Evolutionary conservation across 1,140 invertebrate species (phyloP), one percentile per base, ranked within the genome.

Genomic region (Temnothorax longispinosus): DNA sequence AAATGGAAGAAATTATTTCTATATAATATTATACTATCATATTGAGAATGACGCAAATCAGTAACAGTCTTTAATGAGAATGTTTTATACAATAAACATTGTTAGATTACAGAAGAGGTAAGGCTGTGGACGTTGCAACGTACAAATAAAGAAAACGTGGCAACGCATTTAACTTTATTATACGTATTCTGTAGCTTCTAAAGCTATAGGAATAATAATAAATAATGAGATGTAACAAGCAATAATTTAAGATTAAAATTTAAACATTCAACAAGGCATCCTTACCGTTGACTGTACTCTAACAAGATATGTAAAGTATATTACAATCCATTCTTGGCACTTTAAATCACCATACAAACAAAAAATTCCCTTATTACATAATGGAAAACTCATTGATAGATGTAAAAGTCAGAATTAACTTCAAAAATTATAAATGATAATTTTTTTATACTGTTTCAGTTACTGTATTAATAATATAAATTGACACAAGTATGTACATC

Each of bases 401-500:
- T 41, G 13, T 60, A 54, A 86, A 86, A 89, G 69, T 47, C 10
- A 75, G 78, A 58, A 21, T 8, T 58, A 67, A 38, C 62, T 72
- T 75, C 15, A 52, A 65, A 78, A 78, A 77, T 64, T 47, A n/a
- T 47, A 47, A 78, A 35, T 21, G 54, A 44, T 75, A 41, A 41
- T 64, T 81, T 82, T 86, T 64, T 50, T 75, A 75, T 41, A 74
- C 47, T 84, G 32, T 84, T 84, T 75, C 69, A 84, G 54, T 75
- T 58, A 18, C 38, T 71, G 38, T 56, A 62, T 10, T 75, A 71
- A 27, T 27, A 27, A 62, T 44, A 32, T 56, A 76, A 84, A 81
- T n/a, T 60, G 56, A 72, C 72, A 65, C 7, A 78, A 90, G 8
- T 90, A 91, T 90, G 50, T 90, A 91, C 89, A 90, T 89, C 88